Conservation (phyloP, 2,797 vertebrate species). For the Morelia viridis region DNA sequence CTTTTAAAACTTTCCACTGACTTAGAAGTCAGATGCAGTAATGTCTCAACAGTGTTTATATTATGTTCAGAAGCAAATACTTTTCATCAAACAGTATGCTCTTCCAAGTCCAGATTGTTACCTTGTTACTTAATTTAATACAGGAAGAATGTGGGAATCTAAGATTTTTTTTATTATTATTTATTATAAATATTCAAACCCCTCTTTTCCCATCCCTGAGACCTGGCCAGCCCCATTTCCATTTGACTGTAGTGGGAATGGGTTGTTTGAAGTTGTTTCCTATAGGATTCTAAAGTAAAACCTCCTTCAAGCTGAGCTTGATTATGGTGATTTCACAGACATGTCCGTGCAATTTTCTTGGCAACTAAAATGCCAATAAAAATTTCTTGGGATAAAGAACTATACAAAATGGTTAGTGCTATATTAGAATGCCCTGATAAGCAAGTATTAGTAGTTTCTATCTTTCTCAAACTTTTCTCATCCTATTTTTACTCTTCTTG, state of each 20-base stretch:
- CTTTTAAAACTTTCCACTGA: slow-evolving; percentile 9
- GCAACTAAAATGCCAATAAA: slow-evolving; percentile 18
- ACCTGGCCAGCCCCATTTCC: neutral
- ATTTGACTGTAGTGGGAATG: neutral
- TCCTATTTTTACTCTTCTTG: neutral
- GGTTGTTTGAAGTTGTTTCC: neutral
- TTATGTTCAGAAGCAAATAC: slow-evolving; percentile 68
- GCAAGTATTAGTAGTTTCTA: slow-evolving; percentile 52
- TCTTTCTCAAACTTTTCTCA: neutral
- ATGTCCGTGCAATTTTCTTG: neutral
- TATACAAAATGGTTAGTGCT: slow-evolving; percentile 34
- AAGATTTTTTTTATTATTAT: neutral
- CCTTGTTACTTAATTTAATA: slow-evolving; percentile 37
- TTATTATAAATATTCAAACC: neutral
- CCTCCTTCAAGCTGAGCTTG: neutral
- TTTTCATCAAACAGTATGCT: slow-evolving; percentile 59
- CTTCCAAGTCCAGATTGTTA: slow-evolving; percentile 55
- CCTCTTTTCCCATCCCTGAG: neutral
- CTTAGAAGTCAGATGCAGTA: slow-evolving; percentile 2
- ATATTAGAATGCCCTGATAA: slow-evolving; percentile 38
- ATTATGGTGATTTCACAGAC: neutral
- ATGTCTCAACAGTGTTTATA: slow-evolving; percentile 49
- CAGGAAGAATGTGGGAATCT: slow-evolving; percentile 19
- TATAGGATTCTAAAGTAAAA: neutral
- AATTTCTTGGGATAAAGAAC: slow-evolving; percentile 42